Percentiles rank a stretch among this genome's conserved stretches.
phyloP scores from a whole-genome alignment of 2,797 vertebrate species.

The Bufotes viridis region DNA sequence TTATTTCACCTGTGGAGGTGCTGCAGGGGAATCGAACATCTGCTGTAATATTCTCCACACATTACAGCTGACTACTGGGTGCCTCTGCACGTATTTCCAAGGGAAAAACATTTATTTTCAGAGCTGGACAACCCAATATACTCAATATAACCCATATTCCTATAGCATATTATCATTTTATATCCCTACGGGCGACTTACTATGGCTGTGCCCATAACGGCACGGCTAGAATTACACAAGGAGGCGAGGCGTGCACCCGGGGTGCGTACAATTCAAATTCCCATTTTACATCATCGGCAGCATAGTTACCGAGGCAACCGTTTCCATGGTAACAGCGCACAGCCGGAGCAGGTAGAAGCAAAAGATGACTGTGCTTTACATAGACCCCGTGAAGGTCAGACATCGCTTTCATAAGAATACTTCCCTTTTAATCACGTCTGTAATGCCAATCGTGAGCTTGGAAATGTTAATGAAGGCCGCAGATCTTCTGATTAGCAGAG shows the following conservation, averaged over 20 bases:
- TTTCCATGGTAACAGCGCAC: constrained; percentile 48
- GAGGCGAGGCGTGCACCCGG: constrained; percentile 64
- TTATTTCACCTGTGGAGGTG: not conserved
- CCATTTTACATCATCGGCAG: constrained; percentile 45
- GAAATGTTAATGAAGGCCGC: constrained; percentile 49
- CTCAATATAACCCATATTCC: not conserved
- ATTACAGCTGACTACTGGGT: too few species aligned
- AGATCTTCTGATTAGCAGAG: not conserved
- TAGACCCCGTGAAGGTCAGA: constrained; percentile 39
- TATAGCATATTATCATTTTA: too few species aligned
- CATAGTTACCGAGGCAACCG: constrained; percentile 40
- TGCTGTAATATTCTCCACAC: too few species aligned
- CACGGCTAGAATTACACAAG: not conserved
- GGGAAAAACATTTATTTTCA: not conserved
- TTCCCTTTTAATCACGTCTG: not conserved
- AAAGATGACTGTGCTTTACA: not conserved
- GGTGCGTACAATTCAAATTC: constrained; percentile 64
- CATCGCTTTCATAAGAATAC: not conserved
- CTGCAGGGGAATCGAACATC: not conserved
- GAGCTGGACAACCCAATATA: not conserved
- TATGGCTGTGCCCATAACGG: not conserved
- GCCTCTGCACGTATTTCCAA: too few species aligned
- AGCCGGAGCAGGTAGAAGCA: constrained; percentile 18
- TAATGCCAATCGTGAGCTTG: constrained; percentile 12
- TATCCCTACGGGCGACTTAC: not conserved